phyloP scores from a whole-genome alignment of 23 tunicate genomes.

The Styela clava region DNA sequence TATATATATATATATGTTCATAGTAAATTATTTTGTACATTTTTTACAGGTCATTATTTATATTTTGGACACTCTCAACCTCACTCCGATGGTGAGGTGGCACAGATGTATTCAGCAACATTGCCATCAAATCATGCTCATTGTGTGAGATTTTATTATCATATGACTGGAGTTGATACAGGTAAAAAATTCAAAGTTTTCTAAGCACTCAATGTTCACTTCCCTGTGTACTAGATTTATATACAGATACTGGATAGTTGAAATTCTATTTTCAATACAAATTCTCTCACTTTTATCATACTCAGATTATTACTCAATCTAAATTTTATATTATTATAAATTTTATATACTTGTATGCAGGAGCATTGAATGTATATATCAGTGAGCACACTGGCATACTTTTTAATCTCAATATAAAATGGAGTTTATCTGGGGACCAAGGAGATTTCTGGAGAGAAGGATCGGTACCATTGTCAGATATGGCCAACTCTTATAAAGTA shows the following conservation, averaged over 20 bases:
- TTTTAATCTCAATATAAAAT: slow-evolving; percentile 14
- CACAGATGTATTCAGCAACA: slow-evolving; percentile 55
- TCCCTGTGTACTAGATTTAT: too few species aligned
- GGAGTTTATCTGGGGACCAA: slow-evolving; percentile 38
- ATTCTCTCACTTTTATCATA: too few species aligned
- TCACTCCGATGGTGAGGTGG: slow-evolving; percentile 31
- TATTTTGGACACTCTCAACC: slow-evolving; percentile 30
- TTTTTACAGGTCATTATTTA: slow-evolving; percentile 60
- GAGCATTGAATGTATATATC: slow-evolving; percentile 45
- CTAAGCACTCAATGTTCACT: too few species aligned
- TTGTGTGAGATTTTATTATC: slow-evolving; percentile 65
- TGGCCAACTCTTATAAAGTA: slow-evolving; percentile 60
- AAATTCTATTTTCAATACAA: too few species aligned
- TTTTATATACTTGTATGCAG: too few species aligned
- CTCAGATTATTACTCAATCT: too few species aligned
- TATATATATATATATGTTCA: too few species aligned
- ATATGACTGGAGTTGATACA: slow-evolving; percentile 39
- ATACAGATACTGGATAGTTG: too few species aligned
- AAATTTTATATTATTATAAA: too few species aligned
- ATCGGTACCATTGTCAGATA: slow-evolving; percentile 38
- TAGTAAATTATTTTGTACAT: too few species aligned
- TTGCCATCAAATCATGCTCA: slow-evolving; percentile 41
- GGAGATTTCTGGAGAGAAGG: slow-evolving; percentile 43
- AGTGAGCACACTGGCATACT: slow-evolving; percentile 20
- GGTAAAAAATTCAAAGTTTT: slow-evolving; percentile 19